Evolutionary conservation across 2,113 vertebrate genomes (phyloP).

Genomic region (Gallinago undulata): DNA sequence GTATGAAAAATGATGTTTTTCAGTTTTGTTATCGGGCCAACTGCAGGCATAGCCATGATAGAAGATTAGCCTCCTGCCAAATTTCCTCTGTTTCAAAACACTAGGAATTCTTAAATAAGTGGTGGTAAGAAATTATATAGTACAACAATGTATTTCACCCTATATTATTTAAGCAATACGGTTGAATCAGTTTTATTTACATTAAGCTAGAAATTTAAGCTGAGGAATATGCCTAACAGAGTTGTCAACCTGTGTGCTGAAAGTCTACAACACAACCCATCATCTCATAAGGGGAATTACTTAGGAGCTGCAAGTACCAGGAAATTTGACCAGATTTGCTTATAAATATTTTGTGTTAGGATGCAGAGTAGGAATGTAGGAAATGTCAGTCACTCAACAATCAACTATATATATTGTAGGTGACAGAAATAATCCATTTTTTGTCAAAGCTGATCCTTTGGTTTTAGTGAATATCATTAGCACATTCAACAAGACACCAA

Average conservation of each 20-base stretch:
- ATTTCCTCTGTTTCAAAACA: constrained; percentile 9
- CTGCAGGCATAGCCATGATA: neutral
- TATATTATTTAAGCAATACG: neutral
- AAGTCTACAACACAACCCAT: neutral
- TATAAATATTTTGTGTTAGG: neutral
- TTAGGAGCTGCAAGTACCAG: neutral
- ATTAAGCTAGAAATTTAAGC: neutral
- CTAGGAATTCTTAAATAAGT: neutral
- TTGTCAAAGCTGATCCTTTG: neutral
- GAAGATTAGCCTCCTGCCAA: neutral
- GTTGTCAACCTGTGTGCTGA: neutral
- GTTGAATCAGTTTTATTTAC: neutral
- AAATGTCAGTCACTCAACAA: neutral
- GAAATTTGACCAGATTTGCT: neutral
- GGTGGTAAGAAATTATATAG: neutral
- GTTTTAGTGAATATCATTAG: neutral
- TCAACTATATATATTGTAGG: neutral
- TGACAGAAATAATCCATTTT: neutral
- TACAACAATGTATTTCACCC: neutral
- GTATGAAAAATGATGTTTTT: neutral
- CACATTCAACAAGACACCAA: neutral
- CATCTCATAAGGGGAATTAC: neutral
- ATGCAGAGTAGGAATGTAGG: neutral
- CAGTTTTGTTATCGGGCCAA: neutral
- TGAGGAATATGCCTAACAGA: neutral